A percentile compares a stretch with the other conserved stretches of the same genome.
Evolutionary conservation across 2,113 vertebrate genomes (phyloP).

Genomic region (Archilochus colubris): DNA sequence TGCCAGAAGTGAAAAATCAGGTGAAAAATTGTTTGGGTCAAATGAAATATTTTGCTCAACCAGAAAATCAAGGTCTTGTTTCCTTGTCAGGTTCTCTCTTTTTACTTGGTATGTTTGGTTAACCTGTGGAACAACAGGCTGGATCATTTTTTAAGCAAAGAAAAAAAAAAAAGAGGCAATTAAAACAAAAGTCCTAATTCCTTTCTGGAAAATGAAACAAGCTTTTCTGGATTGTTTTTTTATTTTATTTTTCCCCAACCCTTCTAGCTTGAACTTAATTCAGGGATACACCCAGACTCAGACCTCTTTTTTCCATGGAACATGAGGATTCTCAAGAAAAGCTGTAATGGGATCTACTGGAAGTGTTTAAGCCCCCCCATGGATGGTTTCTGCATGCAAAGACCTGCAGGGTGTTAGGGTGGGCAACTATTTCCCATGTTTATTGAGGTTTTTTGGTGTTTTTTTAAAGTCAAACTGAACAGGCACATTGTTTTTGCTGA

Average conservation of each 20-base stretch:
- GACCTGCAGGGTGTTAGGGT: fast-evolving
- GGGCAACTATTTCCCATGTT: fast-evolving
- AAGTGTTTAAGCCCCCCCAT: background rate
- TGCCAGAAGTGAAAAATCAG: slow-evolving; percentile 65
- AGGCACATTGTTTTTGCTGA: background rate
- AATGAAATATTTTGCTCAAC: slow-evolving; percentile 62
- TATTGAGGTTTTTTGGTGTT: background rate
- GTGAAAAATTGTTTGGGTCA: slow-evolving; percentile 54
- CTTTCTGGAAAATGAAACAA: background rate
- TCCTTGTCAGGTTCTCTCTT: slow-evolving; percentile 20
- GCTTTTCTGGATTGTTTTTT: background rate
- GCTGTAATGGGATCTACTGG: background rate
- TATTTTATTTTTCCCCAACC: background rate
- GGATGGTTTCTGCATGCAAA: background rate
- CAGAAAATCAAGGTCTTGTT: slow-evolving; percentile 57
- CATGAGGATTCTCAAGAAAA: background rate
- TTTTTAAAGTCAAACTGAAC: background rate
- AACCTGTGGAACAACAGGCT: background rate
- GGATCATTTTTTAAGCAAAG: background rate
- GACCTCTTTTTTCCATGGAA: background rate
- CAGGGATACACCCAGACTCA: background rate
- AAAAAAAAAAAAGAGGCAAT: background rate
- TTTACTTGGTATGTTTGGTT: background rate
- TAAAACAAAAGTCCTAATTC: background rate
- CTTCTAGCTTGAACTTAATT: background rate